Base-by-base conservation (phyloP, 2,113 vertebrate genomes). In the Chaetura pelagica region DNA sequence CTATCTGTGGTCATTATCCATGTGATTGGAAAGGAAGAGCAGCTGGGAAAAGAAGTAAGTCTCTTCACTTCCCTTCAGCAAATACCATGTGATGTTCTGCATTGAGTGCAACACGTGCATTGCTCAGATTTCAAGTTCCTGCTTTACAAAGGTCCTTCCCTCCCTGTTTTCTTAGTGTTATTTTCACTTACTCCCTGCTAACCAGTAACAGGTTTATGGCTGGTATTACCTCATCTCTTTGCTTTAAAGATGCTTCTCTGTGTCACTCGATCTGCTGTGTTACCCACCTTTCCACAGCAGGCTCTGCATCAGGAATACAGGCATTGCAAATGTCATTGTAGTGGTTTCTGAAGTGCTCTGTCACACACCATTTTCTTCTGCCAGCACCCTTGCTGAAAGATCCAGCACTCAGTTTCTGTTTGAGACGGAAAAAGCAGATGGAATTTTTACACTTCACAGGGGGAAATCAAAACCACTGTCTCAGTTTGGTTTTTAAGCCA, bases 261-360 rank as follows among this genome's bases (percentile, higher is more conserved):
- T 83, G 90, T 89, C 64, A 61, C 89, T 93, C 85, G 92, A 61
- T 94, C 88, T 78, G 35, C 88, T 67, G 44, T 68, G 72, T 90
- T 96, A 90, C 42, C 57, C 57, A 93, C 68, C 86, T 84, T 95
- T 81, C 68, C 92, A 29, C 55, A 90, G 90, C 69, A 63, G 63
- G 48, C 87, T 74, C 30, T 64, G 77, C 81, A 19, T 44, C 82
- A 94, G 72, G 84, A 93, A 88, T 88, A 68, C 80, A 84, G 77
- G 76, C 93, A 87, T 90, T 78, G 59, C 86, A 94, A 90, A 93
- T 95, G 75, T 85, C 87, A 63, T 73, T 61, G 1, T 80, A 84
- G 54, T 97, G 85, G 21, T 82, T 91, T 86, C 90, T 94, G 83
- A 95, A 91, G 34, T 84, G 81, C 42, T 90, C 80, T 89, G 95